Base-by-base conservation (phyloP, 2,888 invertebrate species). In the Sicus ferrugineus region DNA sequence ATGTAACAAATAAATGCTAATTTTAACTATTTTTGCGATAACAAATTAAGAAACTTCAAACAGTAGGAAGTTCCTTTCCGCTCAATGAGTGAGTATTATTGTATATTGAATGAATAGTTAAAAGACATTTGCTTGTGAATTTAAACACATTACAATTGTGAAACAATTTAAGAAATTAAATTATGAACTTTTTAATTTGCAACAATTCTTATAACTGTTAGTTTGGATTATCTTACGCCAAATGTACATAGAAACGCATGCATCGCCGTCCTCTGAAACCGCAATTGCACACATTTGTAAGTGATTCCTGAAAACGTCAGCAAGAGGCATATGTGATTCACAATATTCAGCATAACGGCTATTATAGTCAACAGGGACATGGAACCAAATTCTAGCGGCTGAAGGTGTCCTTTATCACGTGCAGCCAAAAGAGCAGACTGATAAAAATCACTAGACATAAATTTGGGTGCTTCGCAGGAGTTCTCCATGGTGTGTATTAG, bases 191-290 rank as follows among this genome's bases (percentile, higher is more conserved):
- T n/a, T n/a, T n/a, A n/a, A n/a, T n/a, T n/a, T n/a, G n/a, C n/a
- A n/a, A n/a, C n/a, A 21, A 3, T 23, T 54, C 26, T 23, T 28
- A n/a, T 9, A 4, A 42, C 4, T 42, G n/a, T n/a, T 58, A 2
- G 16, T 30, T 28, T 28, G 42, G 7, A 46, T 21, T 4, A 21
- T 21, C 83, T 80, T 75, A 84, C 84, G 4, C 79, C 84, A 16
- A 84, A 72, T 3, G 84, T 82, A 50, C 83, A 84, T 38, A 83
- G 78, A 74, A 82, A 83, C 0, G 84, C 84, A 74, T 84, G 84
- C 63, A 80, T 75, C 0, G 83, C 83, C 0, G 84, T 84, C 69
- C 81, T 82, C 6, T 75, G 75, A 70, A 84, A 77, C 48, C 80
- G 77, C 38, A 83, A 30, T 38, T 78, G 70, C n/a, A 80, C 74